These are phyloP conservation scores for Drosophila neutralis DNA, from an alignment of 2,888 invertebrate genomes.

Conservation along the genomic window DNA sequence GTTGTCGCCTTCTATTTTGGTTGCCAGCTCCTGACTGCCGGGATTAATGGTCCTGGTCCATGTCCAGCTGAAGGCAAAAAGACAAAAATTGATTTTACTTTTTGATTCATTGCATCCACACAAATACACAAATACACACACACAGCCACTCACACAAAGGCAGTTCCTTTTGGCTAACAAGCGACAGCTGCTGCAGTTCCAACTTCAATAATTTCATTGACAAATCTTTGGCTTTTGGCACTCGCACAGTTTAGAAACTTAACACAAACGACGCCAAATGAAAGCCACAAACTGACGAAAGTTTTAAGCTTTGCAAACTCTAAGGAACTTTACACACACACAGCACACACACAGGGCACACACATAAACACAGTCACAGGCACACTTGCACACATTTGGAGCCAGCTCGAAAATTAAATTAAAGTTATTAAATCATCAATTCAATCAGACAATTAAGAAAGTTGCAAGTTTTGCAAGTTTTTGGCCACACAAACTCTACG, in stretches of 20 bases:
- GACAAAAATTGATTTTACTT: slow-evolving; percentile 55
- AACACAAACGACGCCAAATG: slow-evolving; percentile 64
- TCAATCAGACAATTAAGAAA: slow-evolving; percentile 84
- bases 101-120: slow-evolving; percentile 45
- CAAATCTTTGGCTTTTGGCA: slow-evolving; percentile 66
- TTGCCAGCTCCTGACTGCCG: slow-evolving; percentile 42
- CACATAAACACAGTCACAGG: slow-evolving; percentile 8
- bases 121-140: not conserved
- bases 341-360: slow-evolving; percentile 1
- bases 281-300: slow-evolving; percentile 61
- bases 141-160: not conserved
- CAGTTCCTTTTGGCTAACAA: slow-evolving; percentile 15
- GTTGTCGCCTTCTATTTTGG: slow-evolving; percentile 77
- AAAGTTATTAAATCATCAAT: slow-evolving; percentile 84
- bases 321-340: slow-evolving; percentile 38
- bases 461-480: slow-evolving; percentile 69
- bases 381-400: slow-evolving; percentile 20
- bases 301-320: slow-evolving; percentile 57
- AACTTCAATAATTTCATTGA: slow-evolving; percentile 66
- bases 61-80: slow-evolving; percentile 25
- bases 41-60: slow-evolving; percentile 65
- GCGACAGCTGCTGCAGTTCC: slow-evolving; percentile 17
- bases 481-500: slow-evolving; percentile 66
- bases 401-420: slow-evolving; percentile 75
- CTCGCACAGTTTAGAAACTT: slow-evolving; percentile 57